Base-by-base conservation (phyloP, 1,140 invertebrate species). In the Euura saliciscinereae region DNA sequence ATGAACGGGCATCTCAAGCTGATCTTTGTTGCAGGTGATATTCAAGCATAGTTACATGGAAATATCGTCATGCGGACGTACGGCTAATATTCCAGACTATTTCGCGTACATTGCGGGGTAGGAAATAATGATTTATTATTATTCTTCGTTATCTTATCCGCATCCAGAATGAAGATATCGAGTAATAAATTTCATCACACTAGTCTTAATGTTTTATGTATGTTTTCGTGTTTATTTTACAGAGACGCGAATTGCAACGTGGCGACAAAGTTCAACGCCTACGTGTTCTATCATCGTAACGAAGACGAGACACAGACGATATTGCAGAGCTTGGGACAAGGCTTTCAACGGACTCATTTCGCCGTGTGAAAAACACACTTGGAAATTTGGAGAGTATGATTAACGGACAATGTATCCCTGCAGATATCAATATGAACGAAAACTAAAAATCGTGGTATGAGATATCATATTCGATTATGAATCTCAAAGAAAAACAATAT, bases 91-190 rank as follows among this genome's bases (percentile, higher is more conserved):
- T 76, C 87, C 90, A 11, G 80, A 90, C 78, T 88, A 90, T 80
- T 91, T 92, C 84, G 90, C 89, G 71, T 92, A 91, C 77, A 91
- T 92, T 78, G 88, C 89, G 67, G 90, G 91, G 91, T 92, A 82
- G 84, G 80, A 79, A 45, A 45, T 71, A 6, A 68, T 7, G 74
- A 73, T 45, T 72, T 10, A 74, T 65, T n/a, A n/a, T n/a, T n/a
- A n/a, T n/a, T n/a, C n/a, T n/a, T n/a, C n/a, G n/a, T n/a, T n/a
- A n/a, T n/a, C n/a, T n/a, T n/a, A n/a, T n/a, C n/a, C n/a, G n/a
- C n/a, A n/a, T n/a, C n/a, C n/a, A n/a, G n/a, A n/a, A n/a, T n/a
- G n/a, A n/a, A n/a, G n/a, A n/a, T n/a, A n/a, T n/a, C n/a, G n/a
- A n/a, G n/a, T n/a, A n/a, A n/a, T n/a, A 28, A 28, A 28, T 28